Evolutionary conservation across 2,888 invertebrate species (phyloP).

Genomic region (Bhutanitis thaidina): DNA sequence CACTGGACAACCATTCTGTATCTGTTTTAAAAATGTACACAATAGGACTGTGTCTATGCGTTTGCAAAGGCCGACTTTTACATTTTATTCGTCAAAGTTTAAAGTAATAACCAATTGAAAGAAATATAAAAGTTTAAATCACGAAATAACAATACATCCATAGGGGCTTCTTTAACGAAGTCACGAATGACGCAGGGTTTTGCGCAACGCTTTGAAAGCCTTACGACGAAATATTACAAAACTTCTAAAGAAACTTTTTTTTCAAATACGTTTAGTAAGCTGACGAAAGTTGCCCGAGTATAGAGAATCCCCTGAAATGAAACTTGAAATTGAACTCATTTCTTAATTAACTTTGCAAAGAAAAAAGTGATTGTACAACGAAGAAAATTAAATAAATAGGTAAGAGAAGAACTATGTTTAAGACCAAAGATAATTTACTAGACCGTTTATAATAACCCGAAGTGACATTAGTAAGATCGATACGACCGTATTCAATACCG

Average conservation of each 20-base stretch:
- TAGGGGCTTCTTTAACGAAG: constrained; percentile 20
- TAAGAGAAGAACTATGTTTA: neutral
- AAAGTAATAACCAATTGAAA: neutral
- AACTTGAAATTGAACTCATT: neutral
- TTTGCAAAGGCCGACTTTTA: constrained; percentile 30
- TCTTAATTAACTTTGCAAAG: too few relatives aligned
- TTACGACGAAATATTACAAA: constrained; percentile 1
- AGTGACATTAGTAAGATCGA: constrained; percentile 7
- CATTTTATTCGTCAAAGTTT: neutral
- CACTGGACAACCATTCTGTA: constrained; percentile 17
- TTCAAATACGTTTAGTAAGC: neutral
- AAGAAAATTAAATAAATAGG: neutral
- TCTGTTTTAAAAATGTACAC: constrained; percentile 17
- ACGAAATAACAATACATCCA: neutral
- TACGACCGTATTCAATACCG: constrained; percentile 9
- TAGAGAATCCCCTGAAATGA: neutral
- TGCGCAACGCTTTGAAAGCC: constrained; percentile 25
- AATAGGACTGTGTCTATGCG: constrained; percentile 35
- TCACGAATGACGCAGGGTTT: constrained; percentile 22
- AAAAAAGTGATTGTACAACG: neutral
- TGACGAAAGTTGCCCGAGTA: neutral
- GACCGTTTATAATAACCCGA: too few relatives aligned
- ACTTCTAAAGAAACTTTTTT: neutral
- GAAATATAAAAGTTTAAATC: constrained; percentile 10
- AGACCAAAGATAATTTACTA: neutral